Evolutionary conservation across 2,113 vertebrate species (phyloP).

Genomic region (Erythrocercus mccallii): DNA sequence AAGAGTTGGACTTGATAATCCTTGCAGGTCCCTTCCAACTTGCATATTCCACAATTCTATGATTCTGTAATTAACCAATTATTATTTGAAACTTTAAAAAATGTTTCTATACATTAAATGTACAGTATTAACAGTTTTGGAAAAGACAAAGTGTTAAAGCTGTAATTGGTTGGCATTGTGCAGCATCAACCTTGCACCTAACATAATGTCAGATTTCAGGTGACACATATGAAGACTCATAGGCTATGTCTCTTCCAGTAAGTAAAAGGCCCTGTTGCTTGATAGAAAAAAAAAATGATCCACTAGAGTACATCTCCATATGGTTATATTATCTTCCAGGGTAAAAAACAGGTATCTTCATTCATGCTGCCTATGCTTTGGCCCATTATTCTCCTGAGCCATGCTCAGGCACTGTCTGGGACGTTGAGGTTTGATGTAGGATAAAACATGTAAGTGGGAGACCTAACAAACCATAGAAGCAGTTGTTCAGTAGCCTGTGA

Average conservation of each 20-base stretch:
- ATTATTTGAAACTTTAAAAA: background rate
- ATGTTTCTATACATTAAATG: background rate
- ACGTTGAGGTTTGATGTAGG: background rate
- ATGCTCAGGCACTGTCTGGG: accelerated
- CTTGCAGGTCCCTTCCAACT: background rate
- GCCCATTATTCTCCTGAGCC: background rate
- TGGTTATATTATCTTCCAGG: background rate
- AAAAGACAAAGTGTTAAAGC: background rate
- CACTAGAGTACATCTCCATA: background rate
- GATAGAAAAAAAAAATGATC: background rate
- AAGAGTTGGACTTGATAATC: accelerated
- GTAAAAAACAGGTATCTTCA: background rate
- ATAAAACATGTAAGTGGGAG: background rate
- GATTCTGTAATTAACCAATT: background rate
- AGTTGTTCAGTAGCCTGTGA: background rate
- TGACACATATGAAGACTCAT: background rate
- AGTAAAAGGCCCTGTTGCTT: background rate
- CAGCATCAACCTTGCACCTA: background rate
- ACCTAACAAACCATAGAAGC: background rate
- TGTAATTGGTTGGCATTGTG: background rate
- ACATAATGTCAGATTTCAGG: background rate
- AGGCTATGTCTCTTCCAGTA: background rate
- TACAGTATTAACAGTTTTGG: background rate
- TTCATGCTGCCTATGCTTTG: background rate
- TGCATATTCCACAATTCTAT: accelerated